Evolutionary conservation across 2,888 invertebrate species (phyloP).

Genomic region (Brenthis hecate): DNA sequence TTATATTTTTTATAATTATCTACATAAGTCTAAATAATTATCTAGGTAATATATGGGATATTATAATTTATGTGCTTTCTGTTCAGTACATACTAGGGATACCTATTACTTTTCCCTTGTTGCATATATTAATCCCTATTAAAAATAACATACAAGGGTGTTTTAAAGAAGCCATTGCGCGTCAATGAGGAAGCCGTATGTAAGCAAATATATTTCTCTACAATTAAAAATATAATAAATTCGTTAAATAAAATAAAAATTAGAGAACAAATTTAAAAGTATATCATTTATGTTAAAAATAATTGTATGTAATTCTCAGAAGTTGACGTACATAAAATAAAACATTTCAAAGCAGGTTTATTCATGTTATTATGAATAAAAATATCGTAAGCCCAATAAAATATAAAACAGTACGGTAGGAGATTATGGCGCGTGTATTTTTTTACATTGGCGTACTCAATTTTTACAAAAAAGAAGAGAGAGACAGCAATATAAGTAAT

Average conservation of each 20-base stretch:
- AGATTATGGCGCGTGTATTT: constrained; percentile 3
- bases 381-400: constrained; percentile 9
- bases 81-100: too few species aligned
- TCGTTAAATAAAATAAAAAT: background rate
- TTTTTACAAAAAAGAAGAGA: constrained; percentile 42
- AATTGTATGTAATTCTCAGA: background rate
- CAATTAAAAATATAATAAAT: background rate
- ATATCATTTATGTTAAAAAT: background rate
- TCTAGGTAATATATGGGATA: too few species aligned
- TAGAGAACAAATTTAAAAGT: too few species aligned
- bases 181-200: constrained; percentile 32
- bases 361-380: background rate
- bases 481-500: constrained; percentile 59
- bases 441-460: constrained; percentile 2
- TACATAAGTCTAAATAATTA: too few species aligned
- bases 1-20: too few species aligned
- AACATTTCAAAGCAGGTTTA: background rate
- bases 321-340: background rate
- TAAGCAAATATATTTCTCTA: constrained; percentile 6
- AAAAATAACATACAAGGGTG: constrained; percentile 36
- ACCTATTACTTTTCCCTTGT: constrained; percentile 25
- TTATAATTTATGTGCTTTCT: too few species aligned
- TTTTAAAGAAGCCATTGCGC: constrained; percentile 40
- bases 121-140: too few species aligned
- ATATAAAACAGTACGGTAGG: constrained; percentile 4